Percentiles rank a stretch among this genome's conserved stretches.
phyloP scores from a whole-genome alignment of 2,797 vertebrate species.

The Neosilurus mollespiculum region DNA sequence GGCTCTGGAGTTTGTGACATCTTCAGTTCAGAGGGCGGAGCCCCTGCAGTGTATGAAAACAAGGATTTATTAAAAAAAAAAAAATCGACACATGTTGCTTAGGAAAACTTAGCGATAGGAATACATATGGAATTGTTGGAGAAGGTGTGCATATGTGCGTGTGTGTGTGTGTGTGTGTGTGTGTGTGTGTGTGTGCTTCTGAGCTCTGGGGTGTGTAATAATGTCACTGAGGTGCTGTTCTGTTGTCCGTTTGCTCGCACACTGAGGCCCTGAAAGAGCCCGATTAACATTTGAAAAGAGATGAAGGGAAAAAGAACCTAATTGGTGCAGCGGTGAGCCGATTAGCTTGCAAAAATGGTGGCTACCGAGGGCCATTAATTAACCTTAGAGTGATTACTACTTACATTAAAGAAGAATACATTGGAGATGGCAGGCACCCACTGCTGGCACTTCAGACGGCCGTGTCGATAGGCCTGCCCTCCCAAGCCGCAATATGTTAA shows the following conservation, averaged over 20 bases:
- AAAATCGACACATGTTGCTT: constrained; percentile 7
- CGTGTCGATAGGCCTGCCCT: constrained; percentile 82
- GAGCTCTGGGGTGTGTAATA: constrained; percentile 43
- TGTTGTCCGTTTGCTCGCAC: constrained; percentile 48
- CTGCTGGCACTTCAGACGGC: constrained; percentile 89
- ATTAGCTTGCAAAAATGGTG: constrained; percentile 48
- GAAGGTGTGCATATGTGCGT: background rate
- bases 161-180: background rate
- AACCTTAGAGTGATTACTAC: constrained; percentile 96
- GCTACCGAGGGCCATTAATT: constrained; percentile 85
- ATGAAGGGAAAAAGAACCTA: constrained; percentile 55
- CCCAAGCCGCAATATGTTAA: constrained; percentile 94
- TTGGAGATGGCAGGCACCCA: constrained; percentile 85
- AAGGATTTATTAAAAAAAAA: constrained; percentile 34
- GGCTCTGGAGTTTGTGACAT: constrained; percentile 55
- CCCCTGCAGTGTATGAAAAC: constrained; percentile 18
- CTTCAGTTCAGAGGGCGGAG: constrained; percentile 62
- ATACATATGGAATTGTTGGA: background rate
- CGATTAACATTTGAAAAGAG: constrained; percentile 72
- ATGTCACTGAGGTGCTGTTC: constrained; percentile 58
- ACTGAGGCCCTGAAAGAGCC: constrained; percentile 56
- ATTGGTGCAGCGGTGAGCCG: constrained; percentile 65
- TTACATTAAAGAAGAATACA: constrained; percentile 94
- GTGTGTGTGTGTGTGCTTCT: background rate
- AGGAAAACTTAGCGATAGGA: constrained; percentile 18